Evolutionary conservation across 2,888 invertebrate species (phyloP), one percentile per base, ranked within the genome.

Genomic region (Sarcophaga carnaria): DNA sequence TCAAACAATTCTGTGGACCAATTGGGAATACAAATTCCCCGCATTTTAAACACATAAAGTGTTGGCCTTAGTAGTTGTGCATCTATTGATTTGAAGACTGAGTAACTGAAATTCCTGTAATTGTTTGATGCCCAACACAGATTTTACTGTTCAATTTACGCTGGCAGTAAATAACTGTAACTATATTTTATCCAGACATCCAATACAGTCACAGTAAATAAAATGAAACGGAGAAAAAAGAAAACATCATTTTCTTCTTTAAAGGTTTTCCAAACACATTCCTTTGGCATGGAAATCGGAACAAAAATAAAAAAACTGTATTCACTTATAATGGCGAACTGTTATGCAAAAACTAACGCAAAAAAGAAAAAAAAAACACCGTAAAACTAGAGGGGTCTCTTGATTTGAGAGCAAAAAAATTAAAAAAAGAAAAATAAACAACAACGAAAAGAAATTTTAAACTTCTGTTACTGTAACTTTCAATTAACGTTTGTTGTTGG

Each of bases 391-490:
- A 37, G 37, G 37, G 37, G 8, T 37, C 37, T 37, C 8, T 37
- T 10, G 37, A 37, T 37, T 37, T 37, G 37, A 37, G 8, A 37
- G 37, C 8, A 37, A 37, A 37, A 37, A 37, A 8, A 37, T 6
- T 0, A 37, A 37, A 37, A 37, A 80, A 71, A 80, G 76, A 60
- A 60, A 64, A 54, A 54, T 4, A 54, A 49, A 17, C 62, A 60
- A 60, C 11, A 49, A n/a, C 47, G 70, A 75, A 62, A 63, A 22
- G 54, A 37, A 62, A 71, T 66, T 49, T 76, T 72, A 49, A 62
- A 62, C 80, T 85, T 77, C 69, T 74, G 77, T 80, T 69, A 72
- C 77, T 85, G 77, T 72, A 80, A 85, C 85, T 80, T 85, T 80
- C 80, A 85, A 85, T 81, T 81, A 74, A 85, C 67, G 67, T 79